Conservation (phyloP, 1,140 invertebrate species). For the Meloidogyne hapla region DNA sequence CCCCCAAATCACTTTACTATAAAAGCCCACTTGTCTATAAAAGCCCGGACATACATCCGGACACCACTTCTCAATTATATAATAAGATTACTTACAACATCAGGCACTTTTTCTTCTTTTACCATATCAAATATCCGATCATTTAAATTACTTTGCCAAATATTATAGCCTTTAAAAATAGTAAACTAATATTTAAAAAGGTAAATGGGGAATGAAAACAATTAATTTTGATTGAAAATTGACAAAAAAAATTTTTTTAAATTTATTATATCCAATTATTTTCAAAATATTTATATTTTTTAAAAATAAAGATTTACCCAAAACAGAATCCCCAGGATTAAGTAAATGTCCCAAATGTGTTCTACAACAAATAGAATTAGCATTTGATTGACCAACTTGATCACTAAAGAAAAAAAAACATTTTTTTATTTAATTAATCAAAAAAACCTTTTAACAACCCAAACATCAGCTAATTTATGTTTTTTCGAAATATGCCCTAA, state of each 20-base stretch:
- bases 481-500: conserved; percentile 80
- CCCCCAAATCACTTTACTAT: too few species aligned
- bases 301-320: conserved; percentile 71
- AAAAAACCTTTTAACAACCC: conserved; percentile 73
- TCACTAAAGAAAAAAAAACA: conserved; percentile 64
- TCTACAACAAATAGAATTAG: conserved; percentile 75
- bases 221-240: too few species aligned
- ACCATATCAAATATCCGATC: conserved; percentile 54
- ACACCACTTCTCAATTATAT: too few species aligned
- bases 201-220: too few species aligned
- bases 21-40: too few species aligned
- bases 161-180: conserved; percentile 52
- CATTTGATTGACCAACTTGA: conserved; percentile 82
- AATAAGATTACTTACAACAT: conserved; percentile 42
- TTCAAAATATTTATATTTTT: background rate
- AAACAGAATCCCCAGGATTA: conserved; percentile 84
- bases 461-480: conserved; percentile 88
- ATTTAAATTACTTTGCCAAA: conserved; percentile 60
- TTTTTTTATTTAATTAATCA: background rate
- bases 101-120: conserved; percentile 55
- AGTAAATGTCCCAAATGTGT: conserved; percentile 92
- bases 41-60: too few species aligned
- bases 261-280: background rate
- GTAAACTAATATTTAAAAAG: too few species aligned
- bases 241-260: conserved; percentile 4